Evolutionary conservation across 2,113 vertebrate species (phyloP), one percentile per base, ranked within the genome.

Genomic region (Myotis lucifugus): DNA sequence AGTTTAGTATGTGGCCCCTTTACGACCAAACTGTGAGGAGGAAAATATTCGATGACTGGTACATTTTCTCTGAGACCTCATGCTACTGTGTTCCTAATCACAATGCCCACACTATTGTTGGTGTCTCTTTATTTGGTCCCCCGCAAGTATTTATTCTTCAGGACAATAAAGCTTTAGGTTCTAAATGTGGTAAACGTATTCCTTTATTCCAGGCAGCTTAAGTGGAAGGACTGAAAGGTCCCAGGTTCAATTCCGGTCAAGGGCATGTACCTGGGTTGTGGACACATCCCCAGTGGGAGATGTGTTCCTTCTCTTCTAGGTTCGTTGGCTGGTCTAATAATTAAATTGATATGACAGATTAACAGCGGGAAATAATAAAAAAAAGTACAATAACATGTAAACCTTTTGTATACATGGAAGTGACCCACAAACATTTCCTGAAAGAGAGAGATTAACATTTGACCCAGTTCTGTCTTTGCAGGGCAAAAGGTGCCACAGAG

Each of bases 31-130:
- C 67, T 69, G n/a, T 54, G 52, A 54, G 18, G 37, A 84, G 46
- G 25, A 27, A 23, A 66, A 48, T 42, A 67, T 29, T 40, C 27
- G 56, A 7, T 87, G 56, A 83, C 19, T 40, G 25, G 72, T 69
- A 46, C 29, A 54, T 72, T 46, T 15, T 14, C 52, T 83, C 29
- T 21, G 32, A 21, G 54, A 19, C 70, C 42, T 21, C 17, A 67
- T 8, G 59, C 17, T 27, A 23, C 46, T 10, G 32, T 18, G 21
- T 5, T 64, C 18, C 67, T 42, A 15, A 42, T 19, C 29, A 69
- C 8, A 13, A 50, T 2, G 5, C 6, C 3, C 4, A 18, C 29
- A 42, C 0, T 29, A 61, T 2, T 25, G 7, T 48, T 64, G n/a
- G 21, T 37, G 17, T 37, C 10, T 70, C 73, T 88, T 19, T 40